Conservation (phyloP, 2,113 vertebrate genomes). For the Orthochromis malagaraziensis region DNA sequence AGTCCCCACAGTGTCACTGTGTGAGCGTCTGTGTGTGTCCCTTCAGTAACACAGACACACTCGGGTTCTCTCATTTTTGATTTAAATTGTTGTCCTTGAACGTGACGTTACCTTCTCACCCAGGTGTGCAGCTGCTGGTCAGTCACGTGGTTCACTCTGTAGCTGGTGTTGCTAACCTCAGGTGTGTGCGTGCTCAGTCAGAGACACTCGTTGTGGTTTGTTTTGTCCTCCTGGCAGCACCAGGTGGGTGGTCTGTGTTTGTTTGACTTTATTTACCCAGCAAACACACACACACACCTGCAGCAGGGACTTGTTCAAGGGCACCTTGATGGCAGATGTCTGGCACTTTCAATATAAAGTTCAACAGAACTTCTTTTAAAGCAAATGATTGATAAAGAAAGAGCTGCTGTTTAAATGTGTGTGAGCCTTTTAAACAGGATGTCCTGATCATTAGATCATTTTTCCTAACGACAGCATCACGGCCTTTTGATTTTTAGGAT, state of each 20-base stretch:
- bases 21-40: neutral
- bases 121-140: neutral
- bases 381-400: neutral
- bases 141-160: neutral
- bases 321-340: neutral
- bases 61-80: neutral
- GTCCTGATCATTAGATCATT: neutral
- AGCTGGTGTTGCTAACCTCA: neutral
- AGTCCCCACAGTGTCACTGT: neutral
- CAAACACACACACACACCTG: neutral
- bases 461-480: neutral
- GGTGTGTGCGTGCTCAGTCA: neutral
- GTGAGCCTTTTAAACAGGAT: neutral
- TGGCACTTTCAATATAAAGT: neutral
- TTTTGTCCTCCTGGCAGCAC: constrained; percentile 4
- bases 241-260: constrained; percentile 19
- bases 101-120: rapidly evolving
- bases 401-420: neutral
- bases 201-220: neutral
- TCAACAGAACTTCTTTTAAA: neutral
- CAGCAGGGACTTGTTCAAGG: constrained; percentile 8
- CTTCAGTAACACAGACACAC: neutral
- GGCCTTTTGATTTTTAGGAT: neutral
- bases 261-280: constrained; percentile 15
- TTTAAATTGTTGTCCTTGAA: neutral